Base-by-base conservation (phyloP, 1,140 invertebrate species). In the Drosophila murphyi region DNA sequence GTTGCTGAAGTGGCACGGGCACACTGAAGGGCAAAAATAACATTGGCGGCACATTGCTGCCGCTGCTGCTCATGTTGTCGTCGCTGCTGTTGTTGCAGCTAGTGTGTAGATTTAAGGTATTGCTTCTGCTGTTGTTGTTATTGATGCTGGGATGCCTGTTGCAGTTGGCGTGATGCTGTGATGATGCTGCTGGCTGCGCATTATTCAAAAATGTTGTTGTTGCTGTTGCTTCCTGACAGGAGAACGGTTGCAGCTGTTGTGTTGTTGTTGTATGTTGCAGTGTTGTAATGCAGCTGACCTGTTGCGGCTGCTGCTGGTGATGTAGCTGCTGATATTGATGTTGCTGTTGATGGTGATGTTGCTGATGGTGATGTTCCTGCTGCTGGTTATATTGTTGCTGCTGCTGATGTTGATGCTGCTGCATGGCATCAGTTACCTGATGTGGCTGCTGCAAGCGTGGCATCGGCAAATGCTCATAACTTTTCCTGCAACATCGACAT, bases 381-480 rank as follows among this genome's bases (percentile, higher is more conserved):
- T 61, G 72, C 5, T 51, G 70, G 20, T 20, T 20, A 20, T 20
- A 20, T 20, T 20, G 55, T 4, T 79, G 82, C 0, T 65, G 81
- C 4, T 82, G 80, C 2, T 77, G 63, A 2, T 68, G 68, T 3
- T 67, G 43, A 35, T 48, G 56, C 3, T 61, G 72, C 5, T 51
- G 70, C 47, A 52, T 47, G 8, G 52, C 54, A 4, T 60, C 43
- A 4, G 28, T 37, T 5, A 59, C 35, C 29, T 68, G 67, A 3
- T 52, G 69, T 20, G 52, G 65, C 45, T 48, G 72, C 4, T 75
- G 80, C n/a, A 74, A 37, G 0, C 82, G 83, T 0, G 83, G 83
- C 45, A 76, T 77, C 7, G 82, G 82, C 65, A 87, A 55, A 20
- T 87, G 82, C 76, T 87, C 82, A 47, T 87, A 87, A 10, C 55